A percentile compares a stretch with the other conserved stretches of the same genome.
Evolutionary conservation across 1,140 invertebrate genomes (phyloP).

Genomic region (Phymorhynchus buccinoides): DNA sequence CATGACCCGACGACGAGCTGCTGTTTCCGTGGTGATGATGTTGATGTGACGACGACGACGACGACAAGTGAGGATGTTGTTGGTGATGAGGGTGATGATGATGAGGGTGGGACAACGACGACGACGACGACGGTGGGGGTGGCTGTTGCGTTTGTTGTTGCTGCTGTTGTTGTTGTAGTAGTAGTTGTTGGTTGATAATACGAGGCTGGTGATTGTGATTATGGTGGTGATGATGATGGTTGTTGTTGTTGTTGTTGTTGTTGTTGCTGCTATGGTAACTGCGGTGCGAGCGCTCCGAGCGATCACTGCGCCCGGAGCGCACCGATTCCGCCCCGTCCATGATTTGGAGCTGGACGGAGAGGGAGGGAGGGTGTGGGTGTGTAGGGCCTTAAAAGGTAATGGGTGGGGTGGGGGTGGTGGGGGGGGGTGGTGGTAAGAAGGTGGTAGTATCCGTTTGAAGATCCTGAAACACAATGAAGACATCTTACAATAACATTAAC

Average conservation of each 20-base stretch:
- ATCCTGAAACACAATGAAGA: not conserved
- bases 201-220: constrained; percentile 40
- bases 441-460: not conserved
- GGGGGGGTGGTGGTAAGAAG: not conserved
- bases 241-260: constrained; percentile 43
- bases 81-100: constrained; percentile 21
- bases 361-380: too few relatives aligned
- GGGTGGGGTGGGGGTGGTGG: not conserved
- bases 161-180: constrained; percentile 38
- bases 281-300: constrained; percentile 70
- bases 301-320: constrained; percentile 70
- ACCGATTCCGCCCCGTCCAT: constrained; percentile 72
- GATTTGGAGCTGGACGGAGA: too few relatives aligned
- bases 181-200: constrained; percentile 53
- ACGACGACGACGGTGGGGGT: not conserved
- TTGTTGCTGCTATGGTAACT: constrained; percentile 65
- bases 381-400: not conserved
- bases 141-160: constrained; percentile 32
- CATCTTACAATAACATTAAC: not conserved
- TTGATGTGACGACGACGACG: constrained; percentile 47
- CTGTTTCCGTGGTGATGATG: constrained; percentile 47
- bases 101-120: constrained; percentile 8
- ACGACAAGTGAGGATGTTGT: too few relatives aligned
- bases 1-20: constrained; percentile 51
- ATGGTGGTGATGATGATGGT: constrained; percentile 48